Base-by-base conservation (phyloP, 1,140 invertebrate genomes). In the Caenorhabditis remanei region DNA sequence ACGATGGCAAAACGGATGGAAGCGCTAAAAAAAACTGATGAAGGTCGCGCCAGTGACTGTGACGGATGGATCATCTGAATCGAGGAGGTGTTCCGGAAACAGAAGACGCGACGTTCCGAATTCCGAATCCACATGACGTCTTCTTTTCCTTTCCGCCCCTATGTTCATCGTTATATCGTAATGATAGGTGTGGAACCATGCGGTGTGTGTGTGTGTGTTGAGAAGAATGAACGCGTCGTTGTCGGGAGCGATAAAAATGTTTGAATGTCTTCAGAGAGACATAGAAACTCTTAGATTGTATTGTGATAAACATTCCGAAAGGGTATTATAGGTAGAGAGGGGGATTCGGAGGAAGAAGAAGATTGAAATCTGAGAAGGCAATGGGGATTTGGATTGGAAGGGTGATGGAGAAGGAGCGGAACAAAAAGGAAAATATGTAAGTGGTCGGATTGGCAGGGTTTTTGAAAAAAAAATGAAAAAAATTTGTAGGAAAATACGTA, bases 101-200 rank as follows among this genome's bases (percentile, higher is more conserved):
- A 48, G 50, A 9, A 11, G 14, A 46, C 4, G 46, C 50, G 46
- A 79, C 43, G 71, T 79, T 79, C 71, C 46, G 21, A 79, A 50
- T n/a, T n/a, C n/a, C n/a, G n/a, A 21, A 79, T 79, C n/a, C 71
- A 79, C n/a, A 79, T 79, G 71, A 79, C 71, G 71, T 79, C 65
- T 48, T 71, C 65, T 16, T 71, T 46, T 79, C 24, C 71, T 50
- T 79, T 46, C 4, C 32, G 1, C 19, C 16, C 14, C 46, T 43
- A n/a, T 79, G 16, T 53, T 41, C 14, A 50, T 24, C n/a, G 46
- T 53, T 79, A 46, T 79, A 79, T 79, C 71, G 71, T 79, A 79
- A 79, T 79, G 71, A 79, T 79, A 79, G 71, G 71, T 79, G 71
- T 79, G 71, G 71, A 79, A 79, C 71, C 71, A 79, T 79, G 71